A percentile compares a stretch with the other conserved stretches of the same genome.
phyloP scores from a whole-genome alignment of 1,140 invertebrate genomes.

The Dolichoris vasculosae region DNA sequence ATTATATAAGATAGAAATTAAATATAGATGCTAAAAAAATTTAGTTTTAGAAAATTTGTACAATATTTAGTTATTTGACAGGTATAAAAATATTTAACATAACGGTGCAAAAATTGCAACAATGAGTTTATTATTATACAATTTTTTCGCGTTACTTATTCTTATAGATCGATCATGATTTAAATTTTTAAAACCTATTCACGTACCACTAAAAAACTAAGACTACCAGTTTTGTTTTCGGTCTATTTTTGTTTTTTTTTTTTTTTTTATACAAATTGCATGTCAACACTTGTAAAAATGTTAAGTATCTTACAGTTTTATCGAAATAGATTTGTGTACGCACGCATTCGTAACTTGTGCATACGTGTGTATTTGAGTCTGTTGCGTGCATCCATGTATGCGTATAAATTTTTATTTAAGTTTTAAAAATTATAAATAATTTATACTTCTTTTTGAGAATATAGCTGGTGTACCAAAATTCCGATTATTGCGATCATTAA shows the following conservation, averaged over 20 bases:
- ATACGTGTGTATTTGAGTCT: not conserved
- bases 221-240: too few species aligned
- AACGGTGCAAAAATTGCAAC: constrained; percentile 49
- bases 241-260: not conserved
- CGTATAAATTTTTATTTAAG: constrained; percentile 47
- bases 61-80: constrained; percentile 29
- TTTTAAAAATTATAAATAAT: constrained; percentile 52
- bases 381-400: not conserved
- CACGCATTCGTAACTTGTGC: not conserved
- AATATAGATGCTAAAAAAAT: constrained; percentile 45
- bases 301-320: constrained; percentile 55
- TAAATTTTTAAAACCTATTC: constrained; percentile 12
- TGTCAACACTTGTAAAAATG: constrained; percentile 38
- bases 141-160: constrained; percentile 27
- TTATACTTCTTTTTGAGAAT: constrained; percentile 52
- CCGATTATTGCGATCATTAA: constrained; percentile 77
- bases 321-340: constrained; percentile 51
- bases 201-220: constrained; percentile 34
- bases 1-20: constrained; percentile 38
- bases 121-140: constrained; percentile 42
- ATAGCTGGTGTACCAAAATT: constrained; percentile 75
- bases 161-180: constrained; percentile 8
- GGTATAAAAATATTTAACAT: constrained; percentile 51
- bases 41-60: constrained; percentile 49
- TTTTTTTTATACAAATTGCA: constrained; percentile 47